Conservation (phyloP, 2,797 vertebrate species). For the Rhinophrynus dorsalis region DNA sequence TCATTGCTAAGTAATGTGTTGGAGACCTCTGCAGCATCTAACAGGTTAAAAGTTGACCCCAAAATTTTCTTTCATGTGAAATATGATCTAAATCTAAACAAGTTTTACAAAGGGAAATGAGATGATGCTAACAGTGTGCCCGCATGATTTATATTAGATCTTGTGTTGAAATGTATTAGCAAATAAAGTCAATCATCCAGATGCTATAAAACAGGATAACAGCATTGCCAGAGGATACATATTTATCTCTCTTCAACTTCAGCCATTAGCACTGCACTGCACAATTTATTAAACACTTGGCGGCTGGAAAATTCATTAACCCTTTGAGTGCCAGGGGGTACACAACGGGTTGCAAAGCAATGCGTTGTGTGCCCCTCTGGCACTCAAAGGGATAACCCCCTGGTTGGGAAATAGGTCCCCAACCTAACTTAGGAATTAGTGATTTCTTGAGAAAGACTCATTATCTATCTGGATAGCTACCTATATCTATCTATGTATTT, state of each 20-base stretch:
- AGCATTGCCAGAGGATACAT: neutral
- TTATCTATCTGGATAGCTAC: no score
- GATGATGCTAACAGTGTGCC: neutral
- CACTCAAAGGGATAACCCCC: no score
- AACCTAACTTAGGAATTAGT: no score
- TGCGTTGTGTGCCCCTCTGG: no score
- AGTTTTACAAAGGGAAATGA: neutral
- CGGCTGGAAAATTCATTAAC: no score
- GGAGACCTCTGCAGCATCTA: no score
- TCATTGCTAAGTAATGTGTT: no score
- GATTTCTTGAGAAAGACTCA: no score
- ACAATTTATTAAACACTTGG: conserved; percentile 1
- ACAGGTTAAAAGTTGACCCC: neutral
- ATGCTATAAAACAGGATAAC: neutral
- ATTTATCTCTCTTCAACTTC: neutral
- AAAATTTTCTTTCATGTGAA: conserved; percentile 4
- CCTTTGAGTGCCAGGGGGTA: no score
- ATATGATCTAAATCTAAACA: neutral
- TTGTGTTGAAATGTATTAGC: conserved; percentile 2
- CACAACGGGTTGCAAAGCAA: no score
- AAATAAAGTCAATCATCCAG: conserved; percentile 14
- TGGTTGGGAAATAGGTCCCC: no score
- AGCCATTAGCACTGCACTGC: neutral
- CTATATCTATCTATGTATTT: no score
- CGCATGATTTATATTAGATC: neutral